Percentiles rank a stretch among this genome's conserved stretches.
Evolutionary conservation across 2,797 vertebrate species (phyloP).

Genomic region (Aplochiton taeniatus): DNA sequence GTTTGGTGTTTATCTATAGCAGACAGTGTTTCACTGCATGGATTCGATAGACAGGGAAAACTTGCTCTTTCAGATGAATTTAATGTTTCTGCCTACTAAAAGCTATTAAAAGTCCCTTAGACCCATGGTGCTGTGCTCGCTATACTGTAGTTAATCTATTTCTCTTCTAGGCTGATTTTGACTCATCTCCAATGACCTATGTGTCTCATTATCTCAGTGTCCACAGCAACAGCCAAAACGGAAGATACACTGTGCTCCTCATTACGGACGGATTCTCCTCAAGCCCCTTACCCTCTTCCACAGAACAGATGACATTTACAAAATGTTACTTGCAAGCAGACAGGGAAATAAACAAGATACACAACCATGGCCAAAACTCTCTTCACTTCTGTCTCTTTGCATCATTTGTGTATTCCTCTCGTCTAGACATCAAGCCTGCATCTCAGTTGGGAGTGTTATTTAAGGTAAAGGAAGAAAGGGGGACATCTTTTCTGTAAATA

Average conservation of each 20-base stretch:
- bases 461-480: slow-evolving; percentile 77
- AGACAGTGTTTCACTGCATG: slow-evolving; percentile 36
- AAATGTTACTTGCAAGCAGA: slow-evolving; percentile 78
- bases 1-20: slow-evolving; percentile 19
- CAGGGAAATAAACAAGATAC: slow-evolving; percentile 75
- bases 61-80: slow-evolving; percentile 58
- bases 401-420: slow-evolving; percentile 80
- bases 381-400: slow-evolving; percentile 77
- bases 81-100: slow-evolving; percentile 73
- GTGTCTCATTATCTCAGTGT: slow-evolving; percentile 99
- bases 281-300: slow-evolving; percentile 53
- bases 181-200: slow-evolving; percentile 99
- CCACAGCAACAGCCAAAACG: slow-evolving; percentile 93
- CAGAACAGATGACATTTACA: slow-evolving; percentile 79
- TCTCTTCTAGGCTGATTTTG: slow-evolving; percentile 93
- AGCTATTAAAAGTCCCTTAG: slow-evolving; percentile 85
- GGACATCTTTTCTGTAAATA: slow-evolving; percentile 77
- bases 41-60: slow-evolving; percentile 19
- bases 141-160: slow-evolving; percentile 94
- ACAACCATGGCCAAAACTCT: slow-evolving; percentile 73
- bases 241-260: slow-evolving; percentile 85
- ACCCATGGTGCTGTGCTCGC: slow-evolving; percentile 84
- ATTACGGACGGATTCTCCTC: slow-evolving; percentile 68
- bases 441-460: slow-evolving; percentile 80
- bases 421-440: slow-evolving; percentile 75